Base-by-base conservation (phyloP, 2,797 vertebrate species). In the Lindbergichthys nudifrons region DNA sequence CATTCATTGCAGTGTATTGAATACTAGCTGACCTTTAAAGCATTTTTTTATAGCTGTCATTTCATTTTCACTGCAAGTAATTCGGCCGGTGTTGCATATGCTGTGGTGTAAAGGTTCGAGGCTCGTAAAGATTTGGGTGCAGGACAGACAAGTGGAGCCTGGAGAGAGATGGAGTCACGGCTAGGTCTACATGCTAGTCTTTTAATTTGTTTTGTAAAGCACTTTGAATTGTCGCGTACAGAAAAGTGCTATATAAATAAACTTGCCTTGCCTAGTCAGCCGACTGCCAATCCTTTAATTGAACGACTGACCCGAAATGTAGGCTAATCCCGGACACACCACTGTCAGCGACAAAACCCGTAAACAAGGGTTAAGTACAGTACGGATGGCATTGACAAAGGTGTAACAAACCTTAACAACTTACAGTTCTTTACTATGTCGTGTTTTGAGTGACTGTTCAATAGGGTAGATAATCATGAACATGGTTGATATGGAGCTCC, bases 271-370 rank as follows among this genome's bases (percentile, higher is more conserved):
- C n/a, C n/a, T 75, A 56, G 39, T 43, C 65, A 64, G 19, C 45
- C 43, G 21, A 50, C 39, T 32, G 59, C 10, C 83, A 89, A 87
- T 89, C 84, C 88, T 79, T 82, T 89, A 91, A 90, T 89, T 81
- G 75, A 86, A 58, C 77, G 75, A 81, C 65, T 82, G 71, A 66
- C 73, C 75, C 8, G n/a, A 56, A 50, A 47, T 61, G 1, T 14
- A 18, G 60, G 62, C 51, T 83, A 71, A 88, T 86, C 80, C 73
- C 1, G 67, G 51, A 75, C 54, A 30, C 72, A 45, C 57, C 13
- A 1, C 30, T 43, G 57, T 65, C 61, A 63, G 23, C 10, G 21
- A 21, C 10, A 23, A 19, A 21, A 61, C 8, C 19, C 11, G 54
- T n/a, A 41, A 50, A 62, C 69, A n/a, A 10, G 11, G 36, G 62